Conservation (phyloP, 2,888 invertebrate species). For the Drosophila merina region DNA sequence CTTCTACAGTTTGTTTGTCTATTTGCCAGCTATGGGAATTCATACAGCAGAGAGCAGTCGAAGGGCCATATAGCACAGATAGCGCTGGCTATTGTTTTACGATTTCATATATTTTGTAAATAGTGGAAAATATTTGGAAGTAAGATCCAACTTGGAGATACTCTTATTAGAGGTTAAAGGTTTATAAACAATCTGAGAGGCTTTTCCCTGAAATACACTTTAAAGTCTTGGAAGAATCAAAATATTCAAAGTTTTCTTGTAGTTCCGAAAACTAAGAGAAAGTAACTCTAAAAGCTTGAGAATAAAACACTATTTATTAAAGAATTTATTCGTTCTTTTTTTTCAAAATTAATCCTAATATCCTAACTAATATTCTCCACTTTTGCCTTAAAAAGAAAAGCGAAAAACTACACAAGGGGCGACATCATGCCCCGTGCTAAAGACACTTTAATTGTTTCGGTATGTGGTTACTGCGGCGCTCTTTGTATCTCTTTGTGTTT, state of each 20-base stretch:
- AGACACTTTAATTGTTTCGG: conserved; percentile 76
- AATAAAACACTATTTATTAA: too few species aligned
- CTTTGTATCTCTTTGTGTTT: conserved; percentile 37
- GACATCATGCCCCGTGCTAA: conserved; percentile 57
- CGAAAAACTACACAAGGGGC: neutral
- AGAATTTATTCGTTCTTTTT: too few species aligned
- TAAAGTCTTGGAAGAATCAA: too few species aligned
- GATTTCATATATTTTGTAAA: conserved; percentile 71
- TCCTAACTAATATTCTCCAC: neutral
- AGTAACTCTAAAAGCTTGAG: too few species aligned
- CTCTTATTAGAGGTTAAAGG: neutral
- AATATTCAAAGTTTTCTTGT: too few species aligned
- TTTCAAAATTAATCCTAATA: too few species aligned
- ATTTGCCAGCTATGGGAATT: conserved; percentile 68
- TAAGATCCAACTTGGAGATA: conserved; percentile 7
- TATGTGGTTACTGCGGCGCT: conserved; percentile 27
- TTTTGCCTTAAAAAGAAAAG: conserved; percentile 14
- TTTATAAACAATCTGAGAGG: too few species aligned
- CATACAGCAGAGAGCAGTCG: conserved; percentile 43
- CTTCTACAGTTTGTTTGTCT: conserved; percentile 55
- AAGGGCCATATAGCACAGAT: conserved; percentile 57
- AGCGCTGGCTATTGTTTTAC: conserved; percentile 76
- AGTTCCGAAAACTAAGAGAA: too few species aligned
- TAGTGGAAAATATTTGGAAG: conserved; percentile 19
- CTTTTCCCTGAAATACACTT: too few species aligned